Evolutionary conservation across 1,140 invertebrate genomes (phyloP).

Genomic region (Drusus annulatus): DNA sequence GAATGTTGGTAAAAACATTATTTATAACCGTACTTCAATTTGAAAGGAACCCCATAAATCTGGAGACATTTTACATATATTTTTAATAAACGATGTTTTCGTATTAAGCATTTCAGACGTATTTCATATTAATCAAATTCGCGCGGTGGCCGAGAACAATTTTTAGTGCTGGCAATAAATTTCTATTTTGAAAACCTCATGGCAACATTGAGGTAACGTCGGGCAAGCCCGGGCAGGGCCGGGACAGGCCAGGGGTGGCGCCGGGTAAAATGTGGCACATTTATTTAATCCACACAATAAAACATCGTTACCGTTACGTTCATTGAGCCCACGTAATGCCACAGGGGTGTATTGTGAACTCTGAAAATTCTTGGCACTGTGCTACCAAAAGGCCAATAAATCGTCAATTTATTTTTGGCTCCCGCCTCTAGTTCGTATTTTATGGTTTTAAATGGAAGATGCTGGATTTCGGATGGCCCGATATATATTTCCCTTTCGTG

Average conservation of each 20-base stretch:
- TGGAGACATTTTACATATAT: too few relatives aligned
- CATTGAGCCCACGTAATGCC: slow-evolving; percentile 42
- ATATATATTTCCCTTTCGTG: slow-evolving; percentile 33
- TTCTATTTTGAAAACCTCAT: slow-evolving; percentile 43
- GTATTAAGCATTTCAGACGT: background rate
- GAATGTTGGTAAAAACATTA: too few relatives aligned
- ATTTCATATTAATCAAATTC: slow-evolving; percentile 11
- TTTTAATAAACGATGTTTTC: slow-evolving; percentile 12
- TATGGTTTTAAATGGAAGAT: slow-evolving; percentile 41
- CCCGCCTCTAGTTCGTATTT: slow-evolving; percentile 16
- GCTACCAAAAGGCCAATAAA: slow-evolving; percentile 37
- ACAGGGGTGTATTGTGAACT: slow-evolving; percentile 45
- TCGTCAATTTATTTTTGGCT: slow-evolving; percentile 42
- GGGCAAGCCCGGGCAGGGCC: background rate
- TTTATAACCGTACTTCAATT: too few relatives aligned
- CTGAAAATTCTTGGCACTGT: slow-evolving; percentile 33
- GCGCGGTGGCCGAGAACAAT: background rate
- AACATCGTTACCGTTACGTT: slow-evolving; percentile 50
- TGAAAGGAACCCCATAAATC: too few relatives aligned
- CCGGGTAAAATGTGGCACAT: slow-evolving; percentile 51
- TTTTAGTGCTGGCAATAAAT: slow-evolving; percentile 39
- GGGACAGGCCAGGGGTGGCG: slow-evolving; percentile 28
- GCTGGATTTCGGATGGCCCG: slow-evolving; percentile 14
- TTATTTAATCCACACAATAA: slow-evolving; percentile 55
- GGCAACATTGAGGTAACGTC: background rate